Conservation (phyloP, 1,140 invertebrate genomes). For the Globodera rostochiensis region DNA sequence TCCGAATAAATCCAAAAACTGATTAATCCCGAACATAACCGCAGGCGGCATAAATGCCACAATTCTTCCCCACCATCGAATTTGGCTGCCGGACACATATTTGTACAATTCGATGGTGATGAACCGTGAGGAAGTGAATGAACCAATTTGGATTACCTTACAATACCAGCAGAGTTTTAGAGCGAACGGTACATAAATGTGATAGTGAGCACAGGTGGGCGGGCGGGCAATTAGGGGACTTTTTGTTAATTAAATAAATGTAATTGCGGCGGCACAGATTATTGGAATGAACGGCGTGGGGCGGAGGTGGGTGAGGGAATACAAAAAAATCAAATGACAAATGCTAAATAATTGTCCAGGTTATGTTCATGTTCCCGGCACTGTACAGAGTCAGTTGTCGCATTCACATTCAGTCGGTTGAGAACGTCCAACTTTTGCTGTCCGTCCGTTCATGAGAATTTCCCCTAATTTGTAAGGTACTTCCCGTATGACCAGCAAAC, state of each 20-base stretch:
- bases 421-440: constrained; percentile 15
- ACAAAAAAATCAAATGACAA: neutral
- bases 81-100: constrained; percentile 56
- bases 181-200: constrained; percentile 65
- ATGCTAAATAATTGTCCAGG: constrained; percentile 34
- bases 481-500: constrained; percentile 64
- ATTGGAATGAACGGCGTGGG: constrained; percentile 60
- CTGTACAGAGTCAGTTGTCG: constrained; percentile 61
- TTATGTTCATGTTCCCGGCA: constrained; percentile 65
- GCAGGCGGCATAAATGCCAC: constrained; percentile 61
- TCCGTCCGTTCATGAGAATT: neutral
- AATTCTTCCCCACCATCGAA: constrained; percentile 59
- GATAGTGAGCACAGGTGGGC: constrained; percentile 51
- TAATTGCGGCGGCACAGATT: constrained; percentile 38
- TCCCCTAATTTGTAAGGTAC: constrained; percentile 41
- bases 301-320: constrained; percentile 38
- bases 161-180: neutral
- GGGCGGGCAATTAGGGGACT: neutral
- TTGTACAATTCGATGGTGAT: constrained; percentile 65
- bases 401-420: constrained; percentile 55
- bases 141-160: neutral
- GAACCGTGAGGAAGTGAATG: constrained; percentile 58
- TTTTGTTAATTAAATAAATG: neutral
- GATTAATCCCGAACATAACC: neutral
- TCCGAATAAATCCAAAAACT: neutral